These are phyloP conservation scores for Macroglossus sobrinus DNA, from an alignment of 2,113 vertebrate genomes.

Conservation along the genomic window DNA sequence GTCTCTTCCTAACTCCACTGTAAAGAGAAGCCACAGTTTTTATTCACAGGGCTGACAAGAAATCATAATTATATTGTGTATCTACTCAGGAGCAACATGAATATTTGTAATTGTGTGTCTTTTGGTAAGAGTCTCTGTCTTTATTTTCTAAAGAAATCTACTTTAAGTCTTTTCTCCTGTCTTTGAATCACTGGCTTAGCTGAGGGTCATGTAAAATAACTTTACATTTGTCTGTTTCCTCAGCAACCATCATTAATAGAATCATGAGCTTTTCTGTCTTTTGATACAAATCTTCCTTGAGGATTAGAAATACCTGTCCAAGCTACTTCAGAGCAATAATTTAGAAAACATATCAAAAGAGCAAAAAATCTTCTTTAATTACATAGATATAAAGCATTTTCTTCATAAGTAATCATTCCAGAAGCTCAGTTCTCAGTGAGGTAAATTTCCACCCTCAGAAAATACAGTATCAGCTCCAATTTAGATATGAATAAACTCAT, in stretches of 20 bases:
- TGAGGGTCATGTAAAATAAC: background rate
- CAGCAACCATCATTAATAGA: background rate
- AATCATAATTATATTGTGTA: background rate
- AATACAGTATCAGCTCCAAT: background rate
- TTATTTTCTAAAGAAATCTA: background rate
- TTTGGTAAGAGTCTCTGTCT: background rate
- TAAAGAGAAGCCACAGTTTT: background rate
- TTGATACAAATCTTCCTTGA: constrained; percentile 13
- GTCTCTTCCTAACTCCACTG: background rate
- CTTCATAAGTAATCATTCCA: background rate
- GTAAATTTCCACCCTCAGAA: background rate
- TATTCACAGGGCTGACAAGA: background rate
- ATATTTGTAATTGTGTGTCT: background rate
- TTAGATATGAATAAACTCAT: background rate
- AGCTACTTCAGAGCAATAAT: background rate
- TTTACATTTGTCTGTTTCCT: constrained; percentile 20
- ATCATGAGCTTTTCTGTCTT: background rate
- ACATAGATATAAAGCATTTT: background rate
- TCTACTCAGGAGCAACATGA: background rate
- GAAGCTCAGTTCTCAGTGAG: background rate
- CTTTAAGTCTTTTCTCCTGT: background rate
- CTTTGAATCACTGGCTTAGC: background rate
- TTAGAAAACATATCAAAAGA: background rate
- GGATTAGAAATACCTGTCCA: background rate
- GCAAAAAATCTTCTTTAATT: background rate